Percentiles rank a stretch among this genome's conserved stretches.
phyloP scores from a whole-genome alignment of 2,888 invertebrate genomes.

The Volucella zonaria region DNA sequence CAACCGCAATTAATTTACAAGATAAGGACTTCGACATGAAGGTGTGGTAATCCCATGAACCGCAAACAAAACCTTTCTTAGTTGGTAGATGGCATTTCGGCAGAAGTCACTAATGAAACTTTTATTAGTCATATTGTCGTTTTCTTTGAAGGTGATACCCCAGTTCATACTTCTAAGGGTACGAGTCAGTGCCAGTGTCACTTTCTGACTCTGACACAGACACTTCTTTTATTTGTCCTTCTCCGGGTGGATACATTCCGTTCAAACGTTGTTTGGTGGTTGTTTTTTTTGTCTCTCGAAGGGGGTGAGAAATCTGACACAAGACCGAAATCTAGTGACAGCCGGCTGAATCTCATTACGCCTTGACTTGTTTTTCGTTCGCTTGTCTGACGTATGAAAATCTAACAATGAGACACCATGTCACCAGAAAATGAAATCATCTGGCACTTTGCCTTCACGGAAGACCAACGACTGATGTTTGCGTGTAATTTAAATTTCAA shows the following conservation, averaged over 20 bases:
- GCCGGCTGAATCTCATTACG: conserved; percentile 30
- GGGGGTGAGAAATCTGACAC: background rate
- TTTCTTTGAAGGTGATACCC: too few species aligned
- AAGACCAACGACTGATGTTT: conserved; percentile 31
- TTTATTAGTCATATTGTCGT: conserved; percentile 6
- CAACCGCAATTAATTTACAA: conserved; percentile 32
- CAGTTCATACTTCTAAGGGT: too few species aligned
- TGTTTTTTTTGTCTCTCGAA: background rate
- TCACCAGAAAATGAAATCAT: conserved; percentile 41
- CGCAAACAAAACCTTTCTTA: conserved; percentile 14
- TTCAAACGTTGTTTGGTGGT: background rate
- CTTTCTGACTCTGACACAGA: background rate
- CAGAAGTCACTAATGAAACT: background rate
- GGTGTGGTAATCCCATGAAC: conserved; percentile 26
- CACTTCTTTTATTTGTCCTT: background rate
- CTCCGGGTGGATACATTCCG: background rate
- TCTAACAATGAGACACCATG: conserved; percentile 22
- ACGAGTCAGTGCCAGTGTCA: too few species aligned
- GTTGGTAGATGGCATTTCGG: conserved; percentile 6
- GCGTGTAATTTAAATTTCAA: conserved; percentile 47
- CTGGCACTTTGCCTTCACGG: conserved; percentile 18
- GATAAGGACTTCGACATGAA: conserved; percentile 9
- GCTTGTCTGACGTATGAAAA: conserved; percentile 12
- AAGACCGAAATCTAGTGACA: conserved; percentile 10
- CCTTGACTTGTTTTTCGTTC: conserved; percentile 12